Conservation (phyloP, 2,888 invertebrate genomes). For the Acanthosepion lycidas region DNA sequence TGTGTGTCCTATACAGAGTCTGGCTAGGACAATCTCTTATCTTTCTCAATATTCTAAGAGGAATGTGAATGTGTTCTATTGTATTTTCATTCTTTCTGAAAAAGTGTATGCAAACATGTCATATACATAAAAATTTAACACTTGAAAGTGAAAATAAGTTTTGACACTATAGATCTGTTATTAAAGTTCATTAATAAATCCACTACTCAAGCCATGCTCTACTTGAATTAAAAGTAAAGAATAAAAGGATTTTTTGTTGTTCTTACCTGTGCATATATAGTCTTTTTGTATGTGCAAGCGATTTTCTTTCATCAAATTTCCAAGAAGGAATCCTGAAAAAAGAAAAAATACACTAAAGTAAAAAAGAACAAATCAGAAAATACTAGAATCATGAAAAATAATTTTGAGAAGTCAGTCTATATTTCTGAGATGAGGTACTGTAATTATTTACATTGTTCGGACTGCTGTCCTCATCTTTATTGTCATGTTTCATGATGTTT, state of each 20-base stretch:
- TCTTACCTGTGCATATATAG: constrained; percentile 75
- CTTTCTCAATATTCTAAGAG: not conserved
- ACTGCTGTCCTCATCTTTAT: no score
- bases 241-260: not conserved
- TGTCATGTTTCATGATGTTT: no score
- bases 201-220: not conserved
- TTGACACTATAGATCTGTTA: not conserved
- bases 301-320: constrained; percentile 74
- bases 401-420: no score
- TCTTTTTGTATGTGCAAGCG: constrained; percentile 75
- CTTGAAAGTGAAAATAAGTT: not conserved
- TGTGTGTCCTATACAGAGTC: no score
- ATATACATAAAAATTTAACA: not conserved
- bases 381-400: no score
- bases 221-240: not conserved
- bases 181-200: not conserved
- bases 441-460: no score
- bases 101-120: not conserved
- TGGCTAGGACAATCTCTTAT: no score
- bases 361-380: not conserved
- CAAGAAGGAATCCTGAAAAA: constrained; percentile 75
- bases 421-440: no score
- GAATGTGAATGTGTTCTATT: not conserved
- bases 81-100: not conserved
- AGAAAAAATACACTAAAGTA: not conserved